Evolutionary conservation across 2,888 invertebrate species (phyloP), one percentile per base, ranked within the genome.

Genomic region (Osmoderma eremita): DNA sequence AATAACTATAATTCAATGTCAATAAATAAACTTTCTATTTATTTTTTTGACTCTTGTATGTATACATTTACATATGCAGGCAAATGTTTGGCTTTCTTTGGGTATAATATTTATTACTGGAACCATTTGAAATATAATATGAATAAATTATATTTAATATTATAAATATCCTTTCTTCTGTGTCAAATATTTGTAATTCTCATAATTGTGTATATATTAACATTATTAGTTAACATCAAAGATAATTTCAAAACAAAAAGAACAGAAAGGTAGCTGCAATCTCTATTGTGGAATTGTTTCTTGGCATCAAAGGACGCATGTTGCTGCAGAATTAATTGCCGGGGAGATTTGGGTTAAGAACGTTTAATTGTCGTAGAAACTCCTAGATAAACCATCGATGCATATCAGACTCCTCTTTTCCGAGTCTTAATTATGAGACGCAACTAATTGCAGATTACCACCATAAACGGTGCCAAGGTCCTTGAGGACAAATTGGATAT

Each of bases 401-500:
- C 58, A 36, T 61, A 61, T 61, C 58, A 13, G 41, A 41, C n/a
- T 3, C 2, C 24, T 15, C 45, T 36, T 61, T 48, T 17, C 6
- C 45, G 30, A 12, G 42, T 4, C 45, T 45, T 45, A 61, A 45
- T 61, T 61, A 36, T 30, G 45, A n/a, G 18, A 45, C 30, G 30
- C 24, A 24, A 24, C 13, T 54, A 56, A 51, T 72, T 75, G 61
- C 79, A 91, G 86, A 88, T 94, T 66, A 92, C 93, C 38, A 93
- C 94, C 45, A 91, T 94, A 77, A 94, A 94, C 77, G 94, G 94
- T 17, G 94, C 93, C 20, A 88, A 91, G 81, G 88, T 94, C 15
- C 83, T 91, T 38, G 88, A 90, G n/a, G 93, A 92, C 68, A 92
- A 91, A 79, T 90, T 90, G 78, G 92, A 94, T 80, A 91, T 94